phyloP scores from a whole-genome alignment of 2,888 invertebrate genomes.

The Cryptops parisi region DNA sequence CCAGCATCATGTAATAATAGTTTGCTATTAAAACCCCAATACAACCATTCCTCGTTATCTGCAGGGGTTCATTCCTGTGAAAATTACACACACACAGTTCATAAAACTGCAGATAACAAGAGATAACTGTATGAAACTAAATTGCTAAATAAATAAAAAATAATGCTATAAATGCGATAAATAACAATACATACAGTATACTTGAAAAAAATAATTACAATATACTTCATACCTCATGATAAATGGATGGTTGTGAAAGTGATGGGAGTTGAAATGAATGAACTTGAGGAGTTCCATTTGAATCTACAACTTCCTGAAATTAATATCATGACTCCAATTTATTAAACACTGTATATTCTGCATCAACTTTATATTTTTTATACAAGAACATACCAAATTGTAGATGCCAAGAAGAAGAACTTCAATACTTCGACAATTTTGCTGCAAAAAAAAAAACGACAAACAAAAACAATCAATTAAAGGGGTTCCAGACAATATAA shows the following conservation, averaged over 20 bases:
- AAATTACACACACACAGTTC: too few species aligned
- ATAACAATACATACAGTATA: too few species aligned
- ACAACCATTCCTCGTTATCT: too few species aligned
- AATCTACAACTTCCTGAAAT: slow-evolving; percentile 58
- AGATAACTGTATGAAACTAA: neutral
- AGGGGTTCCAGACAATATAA: too few species aligned
- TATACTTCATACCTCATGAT: slow-evolving; percentile 38
- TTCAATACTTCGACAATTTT: slow-evolving; percentile 40
- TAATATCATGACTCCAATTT: neutral
- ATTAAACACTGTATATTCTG: neutral
- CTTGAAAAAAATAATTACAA: too few species aligned
- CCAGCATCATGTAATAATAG: too few species aligned
- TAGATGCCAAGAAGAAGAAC: slow-evolving; percentile 52
- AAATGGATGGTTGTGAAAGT: slow-evolving; percentile 37
- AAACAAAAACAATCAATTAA: too few species aligned
- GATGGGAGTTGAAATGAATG: slow-evolving; percentile 38
- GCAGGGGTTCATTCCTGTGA: too few species aligned
- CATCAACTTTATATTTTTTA: neutral
- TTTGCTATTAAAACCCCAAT: too few species aligned
- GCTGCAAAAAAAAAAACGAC: neutral
- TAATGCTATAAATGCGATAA: too few species aligned
- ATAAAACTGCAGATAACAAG: slow-evolving; percentile 3
- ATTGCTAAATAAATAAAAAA: neutral
- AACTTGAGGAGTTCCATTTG: slow-evolving; percentile 56
- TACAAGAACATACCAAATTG: slow-evolving; percentile 43